A percentile compares a stretch with the other conserved stretches of the same genome.
These are phyloP conservation scores for Tamias sibiricus DNA, from an alignment of 2,113 vertebrate species.

Conservation along the genomic window DNA sequence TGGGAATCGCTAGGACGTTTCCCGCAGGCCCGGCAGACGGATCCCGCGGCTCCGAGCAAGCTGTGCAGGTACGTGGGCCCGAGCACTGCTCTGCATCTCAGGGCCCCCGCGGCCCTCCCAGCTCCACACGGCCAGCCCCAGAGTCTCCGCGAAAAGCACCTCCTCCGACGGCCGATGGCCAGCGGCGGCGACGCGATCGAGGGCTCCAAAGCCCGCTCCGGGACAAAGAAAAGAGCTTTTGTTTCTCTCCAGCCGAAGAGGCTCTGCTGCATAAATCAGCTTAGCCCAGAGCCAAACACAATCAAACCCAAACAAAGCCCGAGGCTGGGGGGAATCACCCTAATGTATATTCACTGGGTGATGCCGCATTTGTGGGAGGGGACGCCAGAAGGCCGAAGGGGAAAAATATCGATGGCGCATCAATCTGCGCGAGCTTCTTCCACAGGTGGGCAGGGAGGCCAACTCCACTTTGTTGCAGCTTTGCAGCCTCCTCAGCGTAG, in stretches of 20 bases:
- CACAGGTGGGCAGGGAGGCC: constrained; percentile 79
- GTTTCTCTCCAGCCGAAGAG: constrained; percentile 73
- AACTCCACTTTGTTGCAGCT: not conserved
- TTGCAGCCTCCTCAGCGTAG: not conserved
- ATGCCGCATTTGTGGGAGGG: constrained; percentile 76
- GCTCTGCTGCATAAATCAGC: constrained; percentile 82
- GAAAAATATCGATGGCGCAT: constrained; percentile 45
- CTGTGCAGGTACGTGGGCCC: constrained; percentile 55
- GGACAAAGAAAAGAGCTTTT: constrained; percentile 84
- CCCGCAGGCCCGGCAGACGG: constrained; percentile 39
- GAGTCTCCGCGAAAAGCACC: constrained; percentile 33
- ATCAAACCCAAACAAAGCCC: constrained; percentile 80
- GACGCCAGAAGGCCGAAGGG: constrained; percentile 53
- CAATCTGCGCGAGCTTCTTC: constrained; percentile 56
- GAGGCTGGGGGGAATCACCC: constrained; percentile 69
- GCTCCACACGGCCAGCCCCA: constrained; percentile 5
- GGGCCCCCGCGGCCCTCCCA: constrained; percentile 73
- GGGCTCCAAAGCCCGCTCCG: constrained; percentile 54
- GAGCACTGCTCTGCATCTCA: constrained; percentile 76
- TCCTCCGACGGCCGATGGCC: constrained; percentile 59
- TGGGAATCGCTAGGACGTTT: constrained; percentile 39
- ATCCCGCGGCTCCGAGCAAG: constrained; percentile 25
- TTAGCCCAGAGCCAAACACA: constrained; percentile 78
- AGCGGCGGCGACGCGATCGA: constrained; percentile 39
- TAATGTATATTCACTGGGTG: constrained; percentile 75